Evolutionary conservation across 2,113 vertebrate species (phyloP), one percentile per base, ranked within the genome.

Genomic region (Mastomys natalensis): DNA sequence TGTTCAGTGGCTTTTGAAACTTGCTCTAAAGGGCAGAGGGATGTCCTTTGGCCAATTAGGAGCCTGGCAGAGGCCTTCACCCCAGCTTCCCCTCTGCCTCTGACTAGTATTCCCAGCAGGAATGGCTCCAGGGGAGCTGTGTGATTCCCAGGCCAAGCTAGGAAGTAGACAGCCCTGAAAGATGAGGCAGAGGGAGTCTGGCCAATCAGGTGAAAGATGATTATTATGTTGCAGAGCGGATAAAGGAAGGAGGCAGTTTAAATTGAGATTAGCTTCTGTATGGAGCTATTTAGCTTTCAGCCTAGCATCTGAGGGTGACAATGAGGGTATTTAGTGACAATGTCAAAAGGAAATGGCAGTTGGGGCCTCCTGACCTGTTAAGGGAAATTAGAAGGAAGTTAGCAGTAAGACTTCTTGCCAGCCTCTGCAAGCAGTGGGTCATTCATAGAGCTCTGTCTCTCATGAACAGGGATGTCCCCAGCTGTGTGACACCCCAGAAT

Each of bases 281-380:
- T 34, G 55, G 94, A 34, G 51, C 72, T 60, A 31, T 81, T 88
- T 64, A 58, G 89, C 81, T 86, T 64, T 29, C 58, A 91, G 78
- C 76, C 88, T 64, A 66, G 73, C 74, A 34, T 22, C 21, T 51
- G 2, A 60, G 34, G 68, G 22, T 76, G 55, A 95, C 77, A 94
- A 92, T 96, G 91, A 31, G 37, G 37, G 13, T 66, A 40, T 97
- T 97, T 84, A 97, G 88, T 80, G 91, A 86, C 74, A 74, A 26
- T 31, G 66, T 80, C 62, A 53, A 89, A 58, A 91, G 34, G 12
- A 29, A 55, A 76, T 37, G 82, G n/a, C 45, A 6, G 31, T 77
- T 74, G 17, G 43, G 24, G 58, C 40, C 80, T 82, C 53, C 51
- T 37, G 87, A 92, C 66, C 74, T 90, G 45, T 34, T 85, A 22